phyloP scores from a whole-genome alignment of 2,797 vertebrate genomes.

The Lophotriccus pileatus region DNA sequence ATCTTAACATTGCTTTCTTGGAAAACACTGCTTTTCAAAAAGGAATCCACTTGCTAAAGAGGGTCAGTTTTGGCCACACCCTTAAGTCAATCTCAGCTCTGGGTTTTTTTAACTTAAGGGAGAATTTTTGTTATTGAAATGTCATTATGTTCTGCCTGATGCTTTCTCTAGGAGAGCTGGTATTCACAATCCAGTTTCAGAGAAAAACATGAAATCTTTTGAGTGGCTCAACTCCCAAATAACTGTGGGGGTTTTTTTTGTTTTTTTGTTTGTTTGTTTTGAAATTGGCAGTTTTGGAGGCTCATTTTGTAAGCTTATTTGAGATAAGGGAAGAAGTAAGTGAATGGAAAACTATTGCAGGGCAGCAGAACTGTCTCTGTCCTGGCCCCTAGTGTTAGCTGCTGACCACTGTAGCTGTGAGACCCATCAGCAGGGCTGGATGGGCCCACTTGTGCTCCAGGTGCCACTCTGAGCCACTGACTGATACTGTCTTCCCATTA shows the following conservation, averaged over 20 bases:
- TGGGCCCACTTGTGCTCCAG: neutral
- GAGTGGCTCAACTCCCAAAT: neutral
- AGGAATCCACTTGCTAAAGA: neutral
- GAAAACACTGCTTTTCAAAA: neutral
- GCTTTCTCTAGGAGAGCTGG: neutral
- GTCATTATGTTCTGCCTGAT: neutral
- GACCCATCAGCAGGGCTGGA: fast-evolving
- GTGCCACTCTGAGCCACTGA: neutral
- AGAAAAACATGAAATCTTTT: neutral
- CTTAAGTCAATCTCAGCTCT: neutral
- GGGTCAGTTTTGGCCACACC: neutral
- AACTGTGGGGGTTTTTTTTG: too few relatives aligned
- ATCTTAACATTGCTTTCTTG: neutral
- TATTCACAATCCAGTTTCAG: neutral
- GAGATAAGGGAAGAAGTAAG: neutral
- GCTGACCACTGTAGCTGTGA: neutral
- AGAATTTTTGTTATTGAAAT: neutral
- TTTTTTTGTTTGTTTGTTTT: too few relatives aligned
- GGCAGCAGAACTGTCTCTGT: neutral
- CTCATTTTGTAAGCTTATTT: neutral
- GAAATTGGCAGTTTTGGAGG: neutral
- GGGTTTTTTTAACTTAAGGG: neutral
- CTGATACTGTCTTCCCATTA: neutral
- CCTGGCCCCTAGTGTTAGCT: fast-evolving
- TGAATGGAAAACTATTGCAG: neutral